Evolutionary conservation across 2,888 invertebrate genomes (phyloP).

Genomic region (Athalia circularis): DNA sequence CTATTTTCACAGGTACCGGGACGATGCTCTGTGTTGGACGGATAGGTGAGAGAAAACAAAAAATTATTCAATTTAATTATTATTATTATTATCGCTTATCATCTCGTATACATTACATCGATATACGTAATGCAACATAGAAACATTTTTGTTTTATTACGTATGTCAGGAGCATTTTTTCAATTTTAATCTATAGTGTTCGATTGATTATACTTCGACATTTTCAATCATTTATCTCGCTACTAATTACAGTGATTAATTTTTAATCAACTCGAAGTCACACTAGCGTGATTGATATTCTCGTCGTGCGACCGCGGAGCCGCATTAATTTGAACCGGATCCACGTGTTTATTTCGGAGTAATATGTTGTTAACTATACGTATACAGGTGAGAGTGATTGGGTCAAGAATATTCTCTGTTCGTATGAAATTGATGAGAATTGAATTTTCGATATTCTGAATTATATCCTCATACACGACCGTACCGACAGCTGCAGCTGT

Average conservation of each 20-base stretch:
- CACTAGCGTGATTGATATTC: constrained; percentile 31
- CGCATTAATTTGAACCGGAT: constrained; percentile 32
- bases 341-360: background rate
- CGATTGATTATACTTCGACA: background rate
- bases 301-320: background rate
- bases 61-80: background rate
- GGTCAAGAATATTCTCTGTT: no score
- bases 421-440: background rate
- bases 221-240: constrained; percentile 13
- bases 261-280: constrained; percentile 30
- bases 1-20: constrained; percentile 86
- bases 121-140: background rate
- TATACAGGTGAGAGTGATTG: no score
- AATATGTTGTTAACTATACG: no score
- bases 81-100: background rate
- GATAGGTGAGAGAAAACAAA: constrained; percentile 83
- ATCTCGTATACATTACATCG: background rate
- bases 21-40: constrained; percentile 92
- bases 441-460: background rate
- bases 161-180: background rate
- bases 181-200: constrained; percentile 30
- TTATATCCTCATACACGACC: no score
- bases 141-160: background rate
- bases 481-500: background rate
- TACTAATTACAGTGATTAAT: constrained; percentile 37